phyloP scores from a whole-genome alignment of 2,888 invertebrate genomes.

The Phyllotreta cruciferae region DNA sequence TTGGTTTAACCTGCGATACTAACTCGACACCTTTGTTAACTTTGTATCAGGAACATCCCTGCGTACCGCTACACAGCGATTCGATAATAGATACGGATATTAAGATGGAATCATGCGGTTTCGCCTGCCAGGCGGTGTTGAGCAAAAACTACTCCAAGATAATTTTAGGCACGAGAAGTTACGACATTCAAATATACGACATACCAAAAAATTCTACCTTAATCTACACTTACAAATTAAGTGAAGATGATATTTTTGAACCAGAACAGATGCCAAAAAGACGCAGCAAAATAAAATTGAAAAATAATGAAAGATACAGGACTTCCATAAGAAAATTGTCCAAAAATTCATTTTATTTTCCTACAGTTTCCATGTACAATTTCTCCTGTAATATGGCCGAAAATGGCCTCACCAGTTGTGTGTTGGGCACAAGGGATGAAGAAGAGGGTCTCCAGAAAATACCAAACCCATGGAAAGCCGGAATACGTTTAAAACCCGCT shows the following conservation, averaged over 20 bases:
- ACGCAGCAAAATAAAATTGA: slow-evolving; percentile 64
- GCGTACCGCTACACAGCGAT: slow-evolving; percentile 58
- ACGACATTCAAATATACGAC: slow-evolving; percentile 64
- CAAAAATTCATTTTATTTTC: slow-evolving; percentile 67
- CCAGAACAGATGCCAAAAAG: slow-evolving; percentile 52
- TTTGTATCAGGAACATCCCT: slow-evolving; percentile 63
- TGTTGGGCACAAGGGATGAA: slow-evolving; percentile 43
- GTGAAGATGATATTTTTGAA: slow-evolving; percentile 42
- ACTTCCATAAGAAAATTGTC: slow-evolving; percentile 67
- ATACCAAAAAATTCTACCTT: slow-evolving; percentile 52
- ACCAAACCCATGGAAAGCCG: slow-evolving; percentile 37
- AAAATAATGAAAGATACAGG: slow-evolving; percentile 66
- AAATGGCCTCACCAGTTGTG: slow-evolving; percentile 36
- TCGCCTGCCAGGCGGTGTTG: slow-evolving; percentile 64
- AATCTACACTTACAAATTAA: slow-evolving; percentile 59
- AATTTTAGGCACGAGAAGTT: slow-evolving; percentile 63
- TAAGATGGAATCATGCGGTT: slow-evolving; percentile 66
- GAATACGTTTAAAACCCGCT: slow-evolving; percentile 33
- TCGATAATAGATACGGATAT: slow-evolving; percentile 58
- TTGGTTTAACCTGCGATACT: slow-evolving; percentile 65
- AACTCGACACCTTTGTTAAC: slow-evolving; percentile 52
- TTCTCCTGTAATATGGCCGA: slow-evolving; percentile 50
- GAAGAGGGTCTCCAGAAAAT: slow-evolving; percentile 36
- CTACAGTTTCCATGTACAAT: slow-evolving; percentile 64
- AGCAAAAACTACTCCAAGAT: slow-evolving; percentile 60